These are phyloP conservation scores for Tetramorium simillimum DNA, from an alignment of 1,140 invertebrate genomes.

Conservation along the genomic window DNA sequence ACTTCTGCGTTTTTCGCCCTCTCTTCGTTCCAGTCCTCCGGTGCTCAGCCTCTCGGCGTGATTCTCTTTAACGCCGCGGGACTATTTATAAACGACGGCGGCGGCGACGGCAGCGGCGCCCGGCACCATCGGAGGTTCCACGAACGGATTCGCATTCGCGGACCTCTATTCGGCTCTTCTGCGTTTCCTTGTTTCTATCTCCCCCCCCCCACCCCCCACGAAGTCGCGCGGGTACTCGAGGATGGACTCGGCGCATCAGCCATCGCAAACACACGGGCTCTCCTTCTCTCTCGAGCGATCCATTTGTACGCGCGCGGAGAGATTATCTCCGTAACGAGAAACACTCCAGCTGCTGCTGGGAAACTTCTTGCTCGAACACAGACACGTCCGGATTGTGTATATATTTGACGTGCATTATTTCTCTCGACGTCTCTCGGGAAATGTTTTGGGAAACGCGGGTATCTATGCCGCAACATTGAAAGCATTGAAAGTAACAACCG, in stretches of 20 bases:
- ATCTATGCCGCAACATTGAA: not conserved
- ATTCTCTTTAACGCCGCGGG: not conserved
- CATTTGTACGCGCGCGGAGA: conserved; percentile 61
- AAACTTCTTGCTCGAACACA: conserved; percentile 54
- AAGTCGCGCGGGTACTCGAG: conserved; percentile 33
- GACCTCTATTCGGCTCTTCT: conserved; percentile 15
- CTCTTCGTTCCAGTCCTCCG: conserved; percentile 11
- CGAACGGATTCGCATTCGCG: conserved; percentile 46
- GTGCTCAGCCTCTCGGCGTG: conserved; percentile 11
- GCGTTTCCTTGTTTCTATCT: conserved; percentile 37
- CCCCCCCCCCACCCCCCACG: not conserved
- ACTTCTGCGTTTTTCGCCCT: conserved; percentile 24
- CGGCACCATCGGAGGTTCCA: conserved; percentile 65
- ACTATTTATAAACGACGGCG: conserved; percentile 70
- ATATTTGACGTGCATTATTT: conserved; percentile 44
- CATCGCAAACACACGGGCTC: conserved; percentile 13
- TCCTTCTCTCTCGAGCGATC: conserved; percentile 36
- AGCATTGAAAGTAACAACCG: not conserved
- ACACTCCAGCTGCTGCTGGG: conserved; percentile 51
- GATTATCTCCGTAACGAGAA: conserved; percentile 65
- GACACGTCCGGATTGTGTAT: conserved; percentile 25
- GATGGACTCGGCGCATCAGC: conserved; percentile 35
- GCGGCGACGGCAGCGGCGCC: conserved; percentile 45
- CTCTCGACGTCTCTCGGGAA: conserved; percentile 10
- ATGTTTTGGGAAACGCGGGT: not conserved